phyloP scores from a whole-genome alignment of 2,113 vertebrate genomes.

The Microcebus lehilahytsara region DNA sequence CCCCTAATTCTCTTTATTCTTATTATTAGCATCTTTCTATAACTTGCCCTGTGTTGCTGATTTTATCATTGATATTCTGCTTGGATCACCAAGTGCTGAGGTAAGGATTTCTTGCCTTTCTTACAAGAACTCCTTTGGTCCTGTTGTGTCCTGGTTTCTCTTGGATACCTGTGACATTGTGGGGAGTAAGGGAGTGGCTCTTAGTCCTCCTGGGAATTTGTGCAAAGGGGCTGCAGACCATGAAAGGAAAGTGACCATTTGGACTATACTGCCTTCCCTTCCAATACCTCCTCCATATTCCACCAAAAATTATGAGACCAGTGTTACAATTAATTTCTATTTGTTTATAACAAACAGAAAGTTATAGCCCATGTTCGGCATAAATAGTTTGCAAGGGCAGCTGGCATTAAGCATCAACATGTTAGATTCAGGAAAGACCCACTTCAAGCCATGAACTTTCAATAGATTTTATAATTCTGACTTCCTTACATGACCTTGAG shows the following conservation, averaged over 20 bases:
- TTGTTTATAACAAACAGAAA: background rate
- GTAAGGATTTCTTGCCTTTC: conserved; percentile 80
- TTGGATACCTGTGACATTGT: background rate
- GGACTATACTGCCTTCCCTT: background rate
- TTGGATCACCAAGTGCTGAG: conserved; percentile 97
- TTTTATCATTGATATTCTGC: conserved; percentile 97
- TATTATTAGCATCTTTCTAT: conserved; percentile 93
- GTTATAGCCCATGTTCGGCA: background rate
- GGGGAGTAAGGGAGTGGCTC: too few species aligned
- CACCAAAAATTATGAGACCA: background rate
- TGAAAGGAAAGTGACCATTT: background rate
- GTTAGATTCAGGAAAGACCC: background rate
- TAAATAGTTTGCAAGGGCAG: background rate
- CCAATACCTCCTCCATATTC: background rate
- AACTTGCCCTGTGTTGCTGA: conserved; percentile 95
- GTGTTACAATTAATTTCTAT: background rate
- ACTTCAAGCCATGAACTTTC: background rate
- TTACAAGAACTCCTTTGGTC: background rate
- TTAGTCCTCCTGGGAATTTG: too few species aligned
- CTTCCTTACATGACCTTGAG: background rate
- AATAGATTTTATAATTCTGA: background rate
- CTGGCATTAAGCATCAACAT: background rate
- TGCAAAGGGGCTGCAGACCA: accelerated
- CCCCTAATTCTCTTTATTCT: background rate
- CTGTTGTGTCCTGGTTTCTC: background rate